Evolutionary conservation across 2,113 vertebrate genomes (phyloP).

Genomic region (Sinocyclocheilus anshuiensis): DNA sequence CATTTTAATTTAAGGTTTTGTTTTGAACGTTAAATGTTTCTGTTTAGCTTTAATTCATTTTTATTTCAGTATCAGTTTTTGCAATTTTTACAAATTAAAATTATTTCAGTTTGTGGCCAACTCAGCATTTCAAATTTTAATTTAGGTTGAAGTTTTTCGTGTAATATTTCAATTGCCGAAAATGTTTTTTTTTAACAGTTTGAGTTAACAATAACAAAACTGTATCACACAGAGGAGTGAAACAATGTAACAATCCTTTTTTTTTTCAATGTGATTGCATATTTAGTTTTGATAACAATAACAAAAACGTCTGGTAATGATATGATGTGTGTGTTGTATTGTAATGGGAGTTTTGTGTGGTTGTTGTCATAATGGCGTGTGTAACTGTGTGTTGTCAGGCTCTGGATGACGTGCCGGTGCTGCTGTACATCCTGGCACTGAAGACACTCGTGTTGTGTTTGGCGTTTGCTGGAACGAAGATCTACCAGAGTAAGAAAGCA

Average conservation of each 20-base stretch:
- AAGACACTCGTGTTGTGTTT: conserved; percentile 92
- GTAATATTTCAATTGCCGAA: too few species aligned
- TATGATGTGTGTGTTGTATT: background rate
- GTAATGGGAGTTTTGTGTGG: background rate
- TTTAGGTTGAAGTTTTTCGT: too few species aligned
- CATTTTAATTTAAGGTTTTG: background rate
- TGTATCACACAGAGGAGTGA: background rate
- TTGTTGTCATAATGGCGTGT: background rate
- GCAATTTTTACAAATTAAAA: too few species aligned
- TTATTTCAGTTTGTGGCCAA: too few species aligned
- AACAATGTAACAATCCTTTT: background rate
- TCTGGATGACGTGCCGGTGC: conserved; percentile 87
- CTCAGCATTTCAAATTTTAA: too few species aligned
- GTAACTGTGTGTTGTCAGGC: conserved; percentile 70
- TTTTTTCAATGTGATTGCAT: background rate
- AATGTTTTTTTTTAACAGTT: too few species aligned
- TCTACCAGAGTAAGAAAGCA: conserved; percentile 84
- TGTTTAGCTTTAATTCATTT: background rate
- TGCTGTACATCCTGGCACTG: conserved; percentile 92
- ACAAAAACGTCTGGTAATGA: background rate
- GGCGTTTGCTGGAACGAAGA: conserved; percentile 87
- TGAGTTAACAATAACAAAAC: background rate
- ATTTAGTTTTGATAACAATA: background rate
- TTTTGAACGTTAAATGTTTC: background rate
- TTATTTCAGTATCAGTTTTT: too few species aligned